phyloP scores from a whole-genome alignment of 2,888 invertebrate species.

The Sialis fuliginosa region DNA sequence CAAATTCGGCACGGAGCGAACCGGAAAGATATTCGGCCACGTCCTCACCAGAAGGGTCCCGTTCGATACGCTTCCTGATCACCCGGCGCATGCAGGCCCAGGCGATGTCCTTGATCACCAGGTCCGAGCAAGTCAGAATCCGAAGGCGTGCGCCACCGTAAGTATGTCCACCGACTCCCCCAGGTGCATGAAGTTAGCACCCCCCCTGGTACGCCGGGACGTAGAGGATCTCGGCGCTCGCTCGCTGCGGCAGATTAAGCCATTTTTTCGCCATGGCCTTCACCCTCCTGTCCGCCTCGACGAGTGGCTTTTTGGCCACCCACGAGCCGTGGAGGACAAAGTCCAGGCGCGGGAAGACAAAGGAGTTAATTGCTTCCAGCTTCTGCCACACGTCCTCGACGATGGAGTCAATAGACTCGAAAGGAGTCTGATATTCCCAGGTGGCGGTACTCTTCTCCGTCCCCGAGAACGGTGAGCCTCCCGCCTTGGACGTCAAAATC shows the following conservation, averaged over 20 bases:
- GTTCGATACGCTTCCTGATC: conserved; percentile 8
- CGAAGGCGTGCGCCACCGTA: conserved; percentile 16
- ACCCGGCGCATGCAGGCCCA: conserved; percentile 10
- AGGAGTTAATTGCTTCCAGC: conserved; percentile 6
- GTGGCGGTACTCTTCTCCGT: too few relatives aligned
- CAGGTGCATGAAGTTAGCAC: too few relatives aligned
- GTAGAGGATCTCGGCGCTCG: too few relatives aligned
- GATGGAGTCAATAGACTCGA: too few relatives aligned
- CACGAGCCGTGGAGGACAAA: conserved; percentile 15
- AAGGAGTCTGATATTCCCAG: too few relatives aligned
- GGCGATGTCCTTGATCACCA: conserved; percentile 11
- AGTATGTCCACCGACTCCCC: conserved; percentile 14
- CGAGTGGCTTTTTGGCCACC: conserved; percentile 10
- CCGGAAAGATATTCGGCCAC: too few relatives aligned
- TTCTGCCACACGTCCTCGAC: conserved; percentile 3
- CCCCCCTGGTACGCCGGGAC: too few relatives aligned
- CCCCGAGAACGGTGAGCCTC: too few relatives aligned
- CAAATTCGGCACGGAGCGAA: too few relatives aligned
- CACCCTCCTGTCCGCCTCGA: not conserved
- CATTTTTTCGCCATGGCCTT: too few relatives aligned
- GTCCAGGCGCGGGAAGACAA: conserved; percentile 14
- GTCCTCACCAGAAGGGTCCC: not conserved
- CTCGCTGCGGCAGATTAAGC: too few relatives aligned
- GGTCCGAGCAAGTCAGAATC: conserved; percentile 14
- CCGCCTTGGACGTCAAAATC: too few relatives aligned